These are phyloP conservation scores for Alsophila aescularia DNA, from an alignment of 2,888 invertebrate genomes.

Conservation along the genomic window DNA sequence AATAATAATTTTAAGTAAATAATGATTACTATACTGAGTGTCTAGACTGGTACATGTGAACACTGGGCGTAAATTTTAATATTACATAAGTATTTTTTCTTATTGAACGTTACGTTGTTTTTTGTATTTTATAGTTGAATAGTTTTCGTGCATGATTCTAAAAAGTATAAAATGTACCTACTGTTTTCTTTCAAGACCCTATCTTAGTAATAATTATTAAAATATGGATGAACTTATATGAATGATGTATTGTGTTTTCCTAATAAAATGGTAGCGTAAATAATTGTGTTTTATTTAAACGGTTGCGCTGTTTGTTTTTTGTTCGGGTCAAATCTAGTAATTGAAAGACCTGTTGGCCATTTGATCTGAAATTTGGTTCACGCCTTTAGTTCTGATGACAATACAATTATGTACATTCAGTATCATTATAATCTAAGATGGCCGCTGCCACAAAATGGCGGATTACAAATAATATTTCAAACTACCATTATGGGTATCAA, in stretches of 20 bases:
- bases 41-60: conserved; percentile 53
- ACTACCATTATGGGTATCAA: too few species aligned
- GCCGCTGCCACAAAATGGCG: too few species aligned
- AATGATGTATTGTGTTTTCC: conserved; percentile 81
- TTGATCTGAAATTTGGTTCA: too few species aligned
- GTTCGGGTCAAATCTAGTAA: too few species aligned
- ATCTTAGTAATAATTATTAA: conserved; percentile 73
- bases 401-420: too few species aligned
- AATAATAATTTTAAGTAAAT: conserved; percentile 44
- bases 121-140: conserved; percentile 60
- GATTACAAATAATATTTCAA: too few species aligned
- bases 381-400: too few species aligned
- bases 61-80: conserved; percentile 35
- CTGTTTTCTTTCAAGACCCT: conserved; percentile 59
- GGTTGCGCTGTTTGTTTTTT: too few species aligned
- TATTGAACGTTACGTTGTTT: conserved; percentile 59
- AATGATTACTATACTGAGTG: conserved; percentile 47
- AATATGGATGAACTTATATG: conserved; percentile 71
- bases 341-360: too few species aligned
- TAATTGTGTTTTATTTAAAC: conserved; percentile 61
- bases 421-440: too few species aligned
- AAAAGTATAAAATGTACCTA: conserved; percentile 73
- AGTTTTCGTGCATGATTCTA: conserved; percentile 66
- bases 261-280: conserved; percentile 78
- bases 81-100: conserved; percentile 49